These are phyloP conservation scores for Sclerodermus sp. DNA, from an alignment of 2,888 invertebrate species.

Conservation along the genomic window DNA sequence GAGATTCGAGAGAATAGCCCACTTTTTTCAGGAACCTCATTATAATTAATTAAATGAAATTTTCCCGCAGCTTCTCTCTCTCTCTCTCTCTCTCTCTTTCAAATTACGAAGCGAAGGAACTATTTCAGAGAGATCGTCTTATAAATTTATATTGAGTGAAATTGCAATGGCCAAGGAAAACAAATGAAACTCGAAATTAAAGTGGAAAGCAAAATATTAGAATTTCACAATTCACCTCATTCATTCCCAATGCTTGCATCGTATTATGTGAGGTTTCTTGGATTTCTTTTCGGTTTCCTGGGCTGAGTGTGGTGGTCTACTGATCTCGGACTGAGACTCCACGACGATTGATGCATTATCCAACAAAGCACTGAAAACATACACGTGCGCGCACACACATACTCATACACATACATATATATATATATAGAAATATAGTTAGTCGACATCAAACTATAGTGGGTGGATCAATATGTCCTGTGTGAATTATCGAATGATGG, in stretches of 20 bases:
- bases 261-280: constrained; percentile 12
- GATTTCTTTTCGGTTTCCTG: constrained; percentile 3
- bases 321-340: constrained; percentile 3
- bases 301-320: constrained; percentile 6
- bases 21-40: too few relatives aligned
- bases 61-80: too few relatives aligned
- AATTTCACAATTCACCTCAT: neutral
- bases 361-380: neutral
- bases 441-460: neutral
- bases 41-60: too few relatives aligned
- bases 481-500: constrained; percentile 17
- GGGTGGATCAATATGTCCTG: constrained; percentile 20
- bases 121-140: neutral
- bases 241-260: neutral
- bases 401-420: too few relatives aligned
- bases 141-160: too few relatives aligned
- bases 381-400: too few relatives aligned
- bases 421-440: too few relatives aligned
- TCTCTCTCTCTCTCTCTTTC: constrained; percentile 12
- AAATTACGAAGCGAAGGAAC: neutral
- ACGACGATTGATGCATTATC: neutral
- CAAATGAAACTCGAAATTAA: constrained; percentile 5
- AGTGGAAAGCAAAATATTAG: neutral
- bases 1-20: too few relatives aligned
- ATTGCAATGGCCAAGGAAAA: constrained; percentile 4